These are phyloP conservation scores for Rhynchonycteris naso DNA, from an alignment of 2,797 vertebrate species.

Conservation along the genomic window DNA sequence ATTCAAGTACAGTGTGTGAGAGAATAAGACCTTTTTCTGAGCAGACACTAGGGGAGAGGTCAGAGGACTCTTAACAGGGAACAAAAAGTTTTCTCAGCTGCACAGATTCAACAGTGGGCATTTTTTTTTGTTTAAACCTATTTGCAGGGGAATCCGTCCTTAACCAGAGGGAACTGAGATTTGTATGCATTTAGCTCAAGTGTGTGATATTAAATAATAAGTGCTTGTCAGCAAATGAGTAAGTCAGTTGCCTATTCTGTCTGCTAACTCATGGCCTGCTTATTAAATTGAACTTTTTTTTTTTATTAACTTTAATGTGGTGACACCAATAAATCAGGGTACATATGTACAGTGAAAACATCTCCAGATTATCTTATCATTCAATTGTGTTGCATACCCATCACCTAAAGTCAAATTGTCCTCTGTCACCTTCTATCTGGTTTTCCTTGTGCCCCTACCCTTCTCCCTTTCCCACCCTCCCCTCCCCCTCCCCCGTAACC, in stretches of 20 bases:
- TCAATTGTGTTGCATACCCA: too few relatives aligned
- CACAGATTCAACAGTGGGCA: not conserved
- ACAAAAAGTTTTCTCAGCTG: not conserved
- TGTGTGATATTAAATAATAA: not conserved
- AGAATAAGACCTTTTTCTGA: not conserved
- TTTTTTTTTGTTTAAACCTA: not conserved
- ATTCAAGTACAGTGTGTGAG: not conserved
- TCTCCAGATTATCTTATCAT: too few relatives aligned
- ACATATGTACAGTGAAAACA: too few relatives aligned
- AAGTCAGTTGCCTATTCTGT: not conserved
- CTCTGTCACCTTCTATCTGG: too few relatives aligned
- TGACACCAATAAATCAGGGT: too few relatives aligned
- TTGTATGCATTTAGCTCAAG: not conserved
- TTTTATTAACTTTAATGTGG: too few relatives aligned
- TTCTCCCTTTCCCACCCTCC: too few relatives aligned
- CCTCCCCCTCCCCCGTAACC: too few relatives aligned
- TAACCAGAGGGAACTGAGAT: not conserved
- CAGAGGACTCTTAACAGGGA: not conserved
- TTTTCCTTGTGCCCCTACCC: too few relatives aligned
- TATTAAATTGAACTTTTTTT: not conserved
- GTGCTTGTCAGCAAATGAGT: not conserved
- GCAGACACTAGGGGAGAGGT: not conserved
- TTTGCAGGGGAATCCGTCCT: not conserved
- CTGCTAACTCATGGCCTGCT: conserved; percentile 12
- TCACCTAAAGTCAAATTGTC: too few relatives aligned